Base-by-base conservation (phyloP, 1,140 invertebrate genomes). In the Procambarus virginalis region DNA sequence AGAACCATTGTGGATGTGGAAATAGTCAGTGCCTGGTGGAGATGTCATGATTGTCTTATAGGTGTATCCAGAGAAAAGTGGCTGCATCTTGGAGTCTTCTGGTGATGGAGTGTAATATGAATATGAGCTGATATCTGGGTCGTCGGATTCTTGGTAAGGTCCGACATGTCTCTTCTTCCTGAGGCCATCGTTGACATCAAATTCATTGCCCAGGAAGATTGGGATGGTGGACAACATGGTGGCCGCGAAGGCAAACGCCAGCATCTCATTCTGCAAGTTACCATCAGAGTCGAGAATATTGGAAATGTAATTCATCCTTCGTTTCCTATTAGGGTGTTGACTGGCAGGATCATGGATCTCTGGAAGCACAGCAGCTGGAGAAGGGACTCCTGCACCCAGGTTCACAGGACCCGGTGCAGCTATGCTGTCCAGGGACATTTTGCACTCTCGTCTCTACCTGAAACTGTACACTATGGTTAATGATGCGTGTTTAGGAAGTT, bases 141-240 rank as follows among this genome's bases (percentile, higher is more conserved):
- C 79, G 34, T 79, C 34, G 12, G 49, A 73, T 9, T 86, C 84
- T 46, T 68, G 75, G 60, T 78, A 80, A 45, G 46, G 76, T 45
- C 45, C 76, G 14, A n/a, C 58, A 22, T 76, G 17, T 46, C 87
- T 58, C 45, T 76, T 87, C 82, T 64, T 82, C 64, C 90, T 76
- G 0, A 92, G 90, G 2, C 91, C 91, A 20, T 89, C 85, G 68
- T 92, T 92, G 4, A 92, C 86, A 46, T 92, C 90, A 76, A 91
- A 91, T 55, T 92, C 91, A 76, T 92, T 92, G 0, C 91, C 91
- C 2, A 92, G 90, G 2, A 92, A 77, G 73, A 92, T 79, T 14
- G 91, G 91, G 79, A 92, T 92, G 78, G 91, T 92, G 48, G 91
- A 89, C 17, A 92, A 90, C 91, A 92, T 82, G 60, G 91, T 91